Conservation (phyloP, 2,888 invertebrate genomes). For the Tetragnatha montana region DNA sequence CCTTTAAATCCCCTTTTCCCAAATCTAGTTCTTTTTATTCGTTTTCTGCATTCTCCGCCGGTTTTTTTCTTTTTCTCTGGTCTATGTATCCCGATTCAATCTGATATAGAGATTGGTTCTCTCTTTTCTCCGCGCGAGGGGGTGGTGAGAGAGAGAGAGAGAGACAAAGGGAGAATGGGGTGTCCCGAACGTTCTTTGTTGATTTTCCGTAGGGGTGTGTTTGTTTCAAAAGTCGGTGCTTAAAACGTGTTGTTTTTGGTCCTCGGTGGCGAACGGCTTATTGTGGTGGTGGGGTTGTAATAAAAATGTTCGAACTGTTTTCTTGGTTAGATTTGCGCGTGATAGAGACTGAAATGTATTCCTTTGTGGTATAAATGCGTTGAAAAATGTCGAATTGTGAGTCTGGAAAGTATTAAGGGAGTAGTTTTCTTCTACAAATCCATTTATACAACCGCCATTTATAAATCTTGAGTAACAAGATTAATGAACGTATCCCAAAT, state of each 20-base stretch:
- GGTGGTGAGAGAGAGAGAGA: background rate
- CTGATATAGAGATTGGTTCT: slow-evolving; percentile 55
- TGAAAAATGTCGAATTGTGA: too few species aligned
- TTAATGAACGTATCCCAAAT: too few species aligned
- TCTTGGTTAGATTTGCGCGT: background rate
- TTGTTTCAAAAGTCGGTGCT: background rate
- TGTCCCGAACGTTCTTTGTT: slow-evolving; percentile 23
- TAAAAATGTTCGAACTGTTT: background rate
- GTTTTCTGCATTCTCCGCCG: slow-evolving; percentile 42
- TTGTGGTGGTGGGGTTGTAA: background rate
- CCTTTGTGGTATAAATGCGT: too few species aligned
- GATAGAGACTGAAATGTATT: too few species aligned
- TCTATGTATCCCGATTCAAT: slow-evolving; percentile 58
- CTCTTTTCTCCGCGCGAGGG: slow-evolving; percentile 22
- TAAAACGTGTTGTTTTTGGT: background rate
- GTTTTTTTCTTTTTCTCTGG: slow-evolving; percentile 35
- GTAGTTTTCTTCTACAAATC: too few species aligned
- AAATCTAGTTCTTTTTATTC: slow-evolving; percentile 63
- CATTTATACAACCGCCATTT: too few species aligned
- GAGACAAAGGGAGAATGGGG: slow-evolving; percentile 41
- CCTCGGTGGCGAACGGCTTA: background rate
- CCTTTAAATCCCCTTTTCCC: slow-evolving; percentile 68
- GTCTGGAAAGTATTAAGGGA: too few species aligned
- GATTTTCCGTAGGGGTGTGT: background rate
- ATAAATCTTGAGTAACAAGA: too few species aligned